phyloP scores from a whole-genome alignment of 2,888 invertebrate species.

The Polydrusus tereticollis region DNA sequence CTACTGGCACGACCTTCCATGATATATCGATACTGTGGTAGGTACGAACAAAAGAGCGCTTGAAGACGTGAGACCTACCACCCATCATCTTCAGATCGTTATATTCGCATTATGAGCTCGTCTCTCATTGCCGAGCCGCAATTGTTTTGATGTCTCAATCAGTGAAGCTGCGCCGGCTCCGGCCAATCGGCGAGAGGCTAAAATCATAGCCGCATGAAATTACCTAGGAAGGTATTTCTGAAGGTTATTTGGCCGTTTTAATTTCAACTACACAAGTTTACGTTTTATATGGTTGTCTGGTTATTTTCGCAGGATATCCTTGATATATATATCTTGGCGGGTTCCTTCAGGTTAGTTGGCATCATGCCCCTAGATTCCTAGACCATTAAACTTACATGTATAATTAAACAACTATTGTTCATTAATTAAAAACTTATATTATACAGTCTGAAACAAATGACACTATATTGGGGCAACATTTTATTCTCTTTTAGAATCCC shows the following conservation, averaged over 20 bases:
- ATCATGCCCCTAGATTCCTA: too few relatives aligned
- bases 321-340: neutral
- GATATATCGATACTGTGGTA: constrained; percentile 45
- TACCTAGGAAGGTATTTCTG: constrained; percentile 11
- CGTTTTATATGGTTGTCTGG: neutral
- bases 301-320: neutral
- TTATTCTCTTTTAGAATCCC: too few relatives aligned
- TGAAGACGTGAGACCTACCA: constrained; percentile 53
- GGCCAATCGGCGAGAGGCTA: constrained; percentile 1
- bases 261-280: neutral
- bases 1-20: constrained; percentile 33
- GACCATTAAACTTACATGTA: too few relatives aligned
- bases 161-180: constrained; percentile 17
- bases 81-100: constrained; percentile 55
- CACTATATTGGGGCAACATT: too few relatives aligned
- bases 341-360: too few relatives aligned
- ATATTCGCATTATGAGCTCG: constrained; percentile 54
- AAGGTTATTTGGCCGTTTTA: constrained; percentile 17
- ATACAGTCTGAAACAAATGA: too few relatives aligned
- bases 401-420: too few relatives aligned
- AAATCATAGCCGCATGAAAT: constrained; percentile 9
- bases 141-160: constrained; percentile 57
- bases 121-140: constrained; percentile 47
- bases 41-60: constrained; percentile 46
- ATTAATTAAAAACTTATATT: too few relatives aligned